These are phyloP conservation scores for Thecophora atra DNA, from an alignment of 2,888 invertebrate genomes.

Conservation along the genomic window DNA sequence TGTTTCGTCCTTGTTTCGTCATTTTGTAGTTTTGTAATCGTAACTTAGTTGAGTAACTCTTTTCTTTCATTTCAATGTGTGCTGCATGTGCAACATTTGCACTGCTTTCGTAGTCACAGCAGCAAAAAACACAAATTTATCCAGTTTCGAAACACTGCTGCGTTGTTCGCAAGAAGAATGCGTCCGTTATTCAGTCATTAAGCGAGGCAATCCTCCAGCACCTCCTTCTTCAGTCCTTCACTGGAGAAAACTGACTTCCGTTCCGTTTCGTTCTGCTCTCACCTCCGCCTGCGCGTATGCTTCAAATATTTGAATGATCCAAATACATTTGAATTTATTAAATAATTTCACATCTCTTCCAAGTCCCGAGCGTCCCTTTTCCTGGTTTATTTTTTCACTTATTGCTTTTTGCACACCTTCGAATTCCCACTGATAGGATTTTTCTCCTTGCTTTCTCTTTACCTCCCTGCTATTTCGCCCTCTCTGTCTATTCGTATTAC, in stretches of 20 bases:
- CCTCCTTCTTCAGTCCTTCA: neutral
- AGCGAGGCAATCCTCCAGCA: neutral
- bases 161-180: neutral
- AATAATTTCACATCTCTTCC: neutral
- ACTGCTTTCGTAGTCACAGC: too few relatives aligned
- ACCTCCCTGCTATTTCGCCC: too few relatives aligned
- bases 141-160: neutral
- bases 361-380: too few relatives aligned
- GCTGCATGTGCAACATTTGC: too few relatives aligned
- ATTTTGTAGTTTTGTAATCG: neutral
- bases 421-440: too few relatives aligned
- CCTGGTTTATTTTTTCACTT: neutral
- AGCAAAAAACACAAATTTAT: neutral
- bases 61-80: neutral
- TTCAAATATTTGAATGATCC: constrained; percentile 9
- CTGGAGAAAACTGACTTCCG: neutral
- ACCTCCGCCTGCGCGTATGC: neutral
- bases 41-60: neutral
- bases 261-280: neutral
- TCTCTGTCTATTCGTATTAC: too few relatives aligned
- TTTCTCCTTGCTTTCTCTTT: too few relatives aligned
- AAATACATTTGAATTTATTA: constrained; percentile 8
- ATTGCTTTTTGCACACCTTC: constrained; percentile 2
- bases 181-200: neutral
- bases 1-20: too few relatives aligned